These are phyloP conservation scores for Euwallacea fornicatus DNA, from an alignment of 1,140 invertebrate species.

Conservation along the genomic window DNA sequence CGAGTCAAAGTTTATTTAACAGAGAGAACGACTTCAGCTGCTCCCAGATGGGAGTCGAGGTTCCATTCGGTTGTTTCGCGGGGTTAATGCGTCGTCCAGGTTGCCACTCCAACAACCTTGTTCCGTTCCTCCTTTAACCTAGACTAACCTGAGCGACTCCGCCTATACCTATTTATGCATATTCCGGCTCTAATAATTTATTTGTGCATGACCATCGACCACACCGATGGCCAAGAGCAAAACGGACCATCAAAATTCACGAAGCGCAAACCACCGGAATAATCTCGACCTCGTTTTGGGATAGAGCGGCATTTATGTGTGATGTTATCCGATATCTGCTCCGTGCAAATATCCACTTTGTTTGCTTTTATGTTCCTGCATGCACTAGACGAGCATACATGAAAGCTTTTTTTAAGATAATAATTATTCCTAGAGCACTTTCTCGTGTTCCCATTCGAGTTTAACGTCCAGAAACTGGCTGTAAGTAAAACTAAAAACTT, in stretches of 20 bases:
- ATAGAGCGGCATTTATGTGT: constrained; percentile 1
- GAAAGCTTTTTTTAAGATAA: background rate
- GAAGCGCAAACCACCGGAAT: constrained; percentile 19
- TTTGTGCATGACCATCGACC: constrained; percentile 14
- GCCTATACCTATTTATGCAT: too few species aligned
- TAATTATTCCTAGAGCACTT: too few species aligned
- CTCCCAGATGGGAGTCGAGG: too few species aligned
- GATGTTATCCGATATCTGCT: constrained; percentile 17
- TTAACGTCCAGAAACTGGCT: too few species aligned
- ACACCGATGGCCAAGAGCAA: background rate
- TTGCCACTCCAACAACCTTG: too few species aligned
- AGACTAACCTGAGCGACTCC: too few species aligned
- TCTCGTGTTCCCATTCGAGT: too few species aligned
- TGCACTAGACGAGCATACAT: constrained; percentile 5
- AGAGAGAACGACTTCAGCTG: too few species aligned
- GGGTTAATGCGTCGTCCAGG: too few species aligned
- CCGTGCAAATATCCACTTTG: constrained; percentile 20
- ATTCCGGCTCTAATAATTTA: background rate
- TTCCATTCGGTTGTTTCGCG: too few species aligned
- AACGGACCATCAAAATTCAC: constrained; percentile 22
- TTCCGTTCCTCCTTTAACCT: too few species aligned
- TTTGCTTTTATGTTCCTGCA: constrained; percentile 20
- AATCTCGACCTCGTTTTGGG: constrained; percentile 20
- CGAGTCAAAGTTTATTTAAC: too few species aligned
- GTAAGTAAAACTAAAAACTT: constrained; percentile 4